Conservation (phyloP, 2,797 vertebrate genomes). For the Sebastes ruberrimus region DNA sequence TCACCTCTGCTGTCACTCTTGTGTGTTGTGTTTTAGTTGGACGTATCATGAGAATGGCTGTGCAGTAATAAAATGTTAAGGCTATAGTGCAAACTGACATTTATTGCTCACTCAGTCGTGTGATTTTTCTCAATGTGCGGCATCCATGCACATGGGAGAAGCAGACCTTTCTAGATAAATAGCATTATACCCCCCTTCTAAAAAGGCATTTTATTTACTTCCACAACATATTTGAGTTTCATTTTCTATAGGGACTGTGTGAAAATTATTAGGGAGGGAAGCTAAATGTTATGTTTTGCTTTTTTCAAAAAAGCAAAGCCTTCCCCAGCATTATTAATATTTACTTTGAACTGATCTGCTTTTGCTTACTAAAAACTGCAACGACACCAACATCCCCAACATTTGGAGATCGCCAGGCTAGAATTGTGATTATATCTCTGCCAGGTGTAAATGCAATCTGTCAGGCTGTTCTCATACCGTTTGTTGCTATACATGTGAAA, state of each 20-base stretch:
- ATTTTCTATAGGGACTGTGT: neutral
- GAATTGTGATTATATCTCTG: neutral
- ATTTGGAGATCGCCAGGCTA: neutral
- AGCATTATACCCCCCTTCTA: neutral
- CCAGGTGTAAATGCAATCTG: neutral
- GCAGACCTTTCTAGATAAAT: constrained; percentile 47
- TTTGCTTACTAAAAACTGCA: neutral
- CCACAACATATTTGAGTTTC: neutral
- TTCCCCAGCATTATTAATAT: neutral
- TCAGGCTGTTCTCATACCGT: neutral
- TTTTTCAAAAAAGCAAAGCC: neutral
- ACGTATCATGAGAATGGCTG: constrained; percentile 16
- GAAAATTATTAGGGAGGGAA: neutral
- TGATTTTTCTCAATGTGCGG: constrained; percentile 9
- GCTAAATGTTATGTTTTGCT: neutral
- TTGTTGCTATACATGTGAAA: too few relatives aligned
- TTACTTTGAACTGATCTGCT: neutral
- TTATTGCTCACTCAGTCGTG: constrained; percentile 40
- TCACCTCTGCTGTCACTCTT: constrained; percentile 36
- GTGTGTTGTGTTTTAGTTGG: neutral
- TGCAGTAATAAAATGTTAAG: constrained; percentile 46
- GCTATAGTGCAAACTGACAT: constrained; percentile 55
- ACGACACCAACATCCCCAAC: neutral
- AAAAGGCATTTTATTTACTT: constrained; percentile 24
- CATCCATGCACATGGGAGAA: constrained; percentile 39